Percentiles rank a stretch among this genome's conserved stretches.
These are phyloP conservation scores for Bellardia pandia DNA, from an alignment of 2,888 invertebrate species.

Conservation along the genomic window DNA sequence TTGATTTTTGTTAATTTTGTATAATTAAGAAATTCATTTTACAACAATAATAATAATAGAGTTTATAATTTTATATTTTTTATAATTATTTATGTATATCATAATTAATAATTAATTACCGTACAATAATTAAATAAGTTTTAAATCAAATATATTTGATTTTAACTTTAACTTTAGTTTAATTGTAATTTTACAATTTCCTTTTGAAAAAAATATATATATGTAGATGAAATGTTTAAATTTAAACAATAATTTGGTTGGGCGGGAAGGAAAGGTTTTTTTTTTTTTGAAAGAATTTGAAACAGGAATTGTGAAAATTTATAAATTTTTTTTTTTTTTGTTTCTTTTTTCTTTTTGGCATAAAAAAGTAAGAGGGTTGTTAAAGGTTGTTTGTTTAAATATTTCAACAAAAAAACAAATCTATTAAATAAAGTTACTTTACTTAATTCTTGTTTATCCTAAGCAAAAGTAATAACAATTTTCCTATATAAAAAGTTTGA, in stretches of 20 bases:
- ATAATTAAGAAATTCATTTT: conserved; percentile 57
- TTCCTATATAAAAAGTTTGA: conserved; percentile 67
- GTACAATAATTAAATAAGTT: conserved; percentile 18
- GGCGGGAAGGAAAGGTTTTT: neutral
- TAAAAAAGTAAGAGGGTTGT: conserved; percentile 3
- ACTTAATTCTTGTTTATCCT: conserved; percentile 51
- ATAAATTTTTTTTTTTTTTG: no score
- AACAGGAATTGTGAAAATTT: no score
- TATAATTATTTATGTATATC: neutral
- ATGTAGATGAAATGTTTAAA: no score
- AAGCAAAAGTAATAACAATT: conserved; percentile 71
- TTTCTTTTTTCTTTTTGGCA: neutral
- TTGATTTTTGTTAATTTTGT: conserved; percentile 19
- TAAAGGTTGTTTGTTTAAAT: neutral
- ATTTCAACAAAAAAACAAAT: conserved; percentile 50
- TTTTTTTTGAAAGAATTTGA: neutral
- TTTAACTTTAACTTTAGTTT: neutral
- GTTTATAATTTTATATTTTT: conserved; percentile 36
- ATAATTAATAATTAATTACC: neutral
- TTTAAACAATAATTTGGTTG: no score
- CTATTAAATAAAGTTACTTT: conserved; percentile 45
- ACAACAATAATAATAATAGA: conserved; percentile 57
- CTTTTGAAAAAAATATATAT: neutral
- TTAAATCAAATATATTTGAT: neutral
- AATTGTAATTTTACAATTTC: neutral